Evolutionary conservation across 2,797 vertebrate genomes (phyloP).

Genomic region (Falco rusticolus): DNA sequence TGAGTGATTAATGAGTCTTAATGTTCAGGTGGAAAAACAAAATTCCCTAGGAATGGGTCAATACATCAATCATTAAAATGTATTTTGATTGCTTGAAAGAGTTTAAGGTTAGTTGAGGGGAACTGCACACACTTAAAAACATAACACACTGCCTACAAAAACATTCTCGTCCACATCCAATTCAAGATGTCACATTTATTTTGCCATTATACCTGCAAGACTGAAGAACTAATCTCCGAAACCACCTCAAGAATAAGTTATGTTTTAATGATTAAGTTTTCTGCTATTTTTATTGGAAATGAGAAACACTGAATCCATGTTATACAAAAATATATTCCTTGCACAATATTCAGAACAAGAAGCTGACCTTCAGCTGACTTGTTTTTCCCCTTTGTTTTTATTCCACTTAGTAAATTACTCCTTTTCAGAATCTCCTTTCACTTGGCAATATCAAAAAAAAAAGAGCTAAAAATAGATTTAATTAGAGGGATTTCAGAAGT

Average conservation of each 20-base stretch:
- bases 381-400: not conserved
- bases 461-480: conserved; percentile 6
- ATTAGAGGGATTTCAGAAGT: not conserved
- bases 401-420: not conserved
- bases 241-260: not conserved
- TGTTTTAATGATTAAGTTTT: conserved; percentile 13
- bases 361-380: not conserved
- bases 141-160: not conserved
- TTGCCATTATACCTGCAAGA: not conserved
- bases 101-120: not conserved
- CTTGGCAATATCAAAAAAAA: not conserved
- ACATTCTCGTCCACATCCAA: not conserved
- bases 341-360: not conserved
- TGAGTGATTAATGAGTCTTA: not conserved
- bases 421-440: not conserved
- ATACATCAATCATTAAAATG: not conserved
- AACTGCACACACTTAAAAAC: not conserved
- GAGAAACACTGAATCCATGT: not conserved
- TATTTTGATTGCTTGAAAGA: not conserved
- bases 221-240: not conserved
- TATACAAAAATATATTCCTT: not conserved
- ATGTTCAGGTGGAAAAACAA: not conserved
- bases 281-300: not conserved
- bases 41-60: not conserved
- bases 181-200: conserved; percentile 18